These are phyloP conservation scores for Chromobotia macracanthus DNA, from an alignment of 2,797 vertebrate genomes.

Conservation along the genomic window DNA sequence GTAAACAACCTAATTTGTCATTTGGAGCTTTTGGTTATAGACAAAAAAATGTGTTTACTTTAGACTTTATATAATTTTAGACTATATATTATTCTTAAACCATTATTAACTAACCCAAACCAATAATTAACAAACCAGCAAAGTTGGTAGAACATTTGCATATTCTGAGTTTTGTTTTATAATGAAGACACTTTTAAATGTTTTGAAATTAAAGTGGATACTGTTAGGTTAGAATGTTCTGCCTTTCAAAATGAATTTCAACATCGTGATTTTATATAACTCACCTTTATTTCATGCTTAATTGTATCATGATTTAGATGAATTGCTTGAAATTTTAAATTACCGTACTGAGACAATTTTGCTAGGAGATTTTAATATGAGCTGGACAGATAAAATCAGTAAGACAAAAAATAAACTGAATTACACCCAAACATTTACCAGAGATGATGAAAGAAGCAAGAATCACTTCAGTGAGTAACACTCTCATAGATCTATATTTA, in stretches of 20 bases:
- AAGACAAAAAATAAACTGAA: background rate
- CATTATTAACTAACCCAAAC: background rate
- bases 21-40: background rate
- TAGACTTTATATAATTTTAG: no score
- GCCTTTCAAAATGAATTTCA: background rate
- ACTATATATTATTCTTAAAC: background rate
- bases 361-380: background rate
- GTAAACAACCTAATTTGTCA: conserved; percentile 1
- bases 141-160: background rate
- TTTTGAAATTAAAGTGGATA: background rate
- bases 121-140: no score
- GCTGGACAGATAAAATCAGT: background rate
- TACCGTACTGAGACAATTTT: background rate
- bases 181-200: background rate
- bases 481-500: background rate
- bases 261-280: background rate
- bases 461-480: background rate
- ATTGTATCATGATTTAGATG: background rate
- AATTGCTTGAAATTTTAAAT: background rate
- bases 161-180: background rate
- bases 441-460: background rate
- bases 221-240: background rate
- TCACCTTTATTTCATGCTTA: background rate
- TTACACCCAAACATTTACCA: background rate
- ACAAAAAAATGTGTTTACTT: background rate